Evolutionary conservation across 2,113 vertebrate genomes (phyloP).

Genomic region (Ammospiza caudacuta): DNA sequence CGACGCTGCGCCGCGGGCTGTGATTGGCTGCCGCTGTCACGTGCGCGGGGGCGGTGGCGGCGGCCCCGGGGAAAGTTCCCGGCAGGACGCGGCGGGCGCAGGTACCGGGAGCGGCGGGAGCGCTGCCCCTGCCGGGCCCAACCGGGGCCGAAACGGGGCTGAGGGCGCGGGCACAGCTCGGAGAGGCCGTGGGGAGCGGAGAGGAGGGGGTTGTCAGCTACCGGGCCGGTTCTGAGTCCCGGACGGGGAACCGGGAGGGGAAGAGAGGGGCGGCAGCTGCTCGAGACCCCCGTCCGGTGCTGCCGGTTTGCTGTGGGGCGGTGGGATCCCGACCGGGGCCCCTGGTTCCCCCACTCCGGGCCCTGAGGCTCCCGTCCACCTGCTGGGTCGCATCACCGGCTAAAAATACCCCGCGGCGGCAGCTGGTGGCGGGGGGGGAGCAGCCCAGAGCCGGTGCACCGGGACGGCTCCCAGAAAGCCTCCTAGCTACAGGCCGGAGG

Average conservation of each 20-base stretch:
- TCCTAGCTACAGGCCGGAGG: neutral
- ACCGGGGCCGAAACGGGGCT: neutral
- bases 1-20: neutral
- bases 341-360: neutral
- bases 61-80: neutral
- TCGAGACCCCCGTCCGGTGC: neutral
- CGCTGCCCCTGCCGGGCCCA: too few relatives aligned
- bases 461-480: neutral
- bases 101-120: neutral
- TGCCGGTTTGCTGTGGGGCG: neutral
- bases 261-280: neutral
- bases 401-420: constrained; percentile 41
- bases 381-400: constrained; percentile 15
- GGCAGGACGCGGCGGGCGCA: neutral
- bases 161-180: neutral
- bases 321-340: neutral
- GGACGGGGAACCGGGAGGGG: too few relatives aligned
- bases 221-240: neutral
- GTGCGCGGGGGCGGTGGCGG: neutral
- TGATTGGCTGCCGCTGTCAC: neutral
- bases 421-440: neutral
- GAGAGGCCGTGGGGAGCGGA: neutral
- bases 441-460: too few relatives aligned
- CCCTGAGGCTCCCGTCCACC: neutral
- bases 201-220: too few relatives aligned